Evolutionary conservation across 1,140 invertebrate genomes (phyloP).

Genomic region (Mycetomoellerius zeteki): DNA sequence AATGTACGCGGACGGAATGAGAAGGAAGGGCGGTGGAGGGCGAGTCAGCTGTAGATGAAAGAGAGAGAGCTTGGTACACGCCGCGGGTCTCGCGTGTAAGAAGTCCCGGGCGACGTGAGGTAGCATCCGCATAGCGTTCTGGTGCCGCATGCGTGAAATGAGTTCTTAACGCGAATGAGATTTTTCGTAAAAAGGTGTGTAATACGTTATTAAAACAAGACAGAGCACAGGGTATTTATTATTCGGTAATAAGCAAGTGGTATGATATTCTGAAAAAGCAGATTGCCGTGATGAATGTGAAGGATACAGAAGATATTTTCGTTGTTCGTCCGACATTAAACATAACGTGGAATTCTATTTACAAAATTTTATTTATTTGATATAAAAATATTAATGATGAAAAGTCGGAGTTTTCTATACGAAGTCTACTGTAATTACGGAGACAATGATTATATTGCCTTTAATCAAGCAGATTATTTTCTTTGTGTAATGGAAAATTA

Average conservation of each 20-base stretch:
- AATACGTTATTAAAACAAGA: conserved; percentile 73
- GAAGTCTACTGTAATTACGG: no score
- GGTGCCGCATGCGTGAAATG: conserved; percentile 77
- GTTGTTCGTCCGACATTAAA: no score
- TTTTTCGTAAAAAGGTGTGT: conserved; percentile 74
- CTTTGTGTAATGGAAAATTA: no score
- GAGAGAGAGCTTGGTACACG: not conserved
- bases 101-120: conserved; percentile 52
- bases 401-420: no score
- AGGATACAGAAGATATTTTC: not conserved
- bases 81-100: conserved; percentile 68
- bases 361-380: not conserved
- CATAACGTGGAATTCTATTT: not conserved
- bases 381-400: not conserved
- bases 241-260: conserved; percentile 23
- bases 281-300: not conserved
- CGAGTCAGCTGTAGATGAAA: conserved; percentile 2
- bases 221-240: conserved; percentile 23
- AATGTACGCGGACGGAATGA: not conserved
- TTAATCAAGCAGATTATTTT: no score
- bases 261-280: not conserved
- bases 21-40: not conserved
- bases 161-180: conserved; percentile 78
- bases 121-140: conserved; percentile 61
- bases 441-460: no score